A percentile compares a stretch with the other conserved stretches of the same genome.
These are phyloP conservation scores for Octodonta nipae DNA, from an alignment of 2,888 invertebrate species.

Conservation along the genomic window DNA sequence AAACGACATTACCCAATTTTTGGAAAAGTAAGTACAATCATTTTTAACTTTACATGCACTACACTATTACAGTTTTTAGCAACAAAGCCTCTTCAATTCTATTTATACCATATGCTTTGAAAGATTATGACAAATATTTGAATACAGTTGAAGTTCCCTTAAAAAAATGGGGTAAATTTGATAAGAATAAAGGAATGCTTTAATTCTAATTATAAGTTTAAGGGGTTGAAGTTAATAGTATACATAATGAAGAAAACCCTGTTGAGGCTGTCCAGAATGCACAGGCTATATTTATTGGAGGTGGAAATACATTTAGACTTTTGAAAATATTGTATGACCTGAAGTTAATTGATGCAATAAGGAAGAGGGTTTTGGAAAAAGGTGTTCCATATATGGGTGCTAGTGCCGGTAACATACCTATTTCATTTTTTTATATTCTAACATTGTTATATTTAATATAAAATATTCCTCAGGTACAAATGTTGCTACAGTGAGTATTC, in stretches of 20 bases:
- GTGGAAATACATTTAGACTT: conserved; percentile 68
- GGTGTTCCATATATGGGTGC: conserved; percentile 61
- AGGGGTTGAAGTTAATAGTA: conserved; percentile 48
- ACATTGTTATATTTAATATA: too few species aligned
- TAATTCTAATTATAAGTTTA: conserved; percentile 1
- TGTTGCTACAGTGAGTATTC: conserved; percentile 64
- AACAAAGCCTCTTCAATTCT: conserved; percentile 49
- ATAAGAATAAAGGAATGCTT: conserved; percentile 1
- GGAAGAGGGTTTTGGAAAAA: conserved; percentile 46
- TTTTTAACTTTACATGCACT: neutral
- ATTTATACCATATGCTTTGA: conserved; percentile 64
- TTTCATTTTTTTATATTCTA: too few species aligned
- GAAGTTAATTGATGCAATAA: conserved; percentile 49
- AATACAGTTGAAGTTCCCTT: conserved; percentile 45
- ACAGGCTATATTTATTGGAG: conserved; percentile 63
- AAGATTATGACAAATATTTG: conserved; percentile 52
- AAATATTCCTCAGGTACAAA: conserved; percentile 50
- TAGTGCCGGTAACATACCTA: conserved; percentile 56
- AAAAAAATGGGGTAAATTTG: conserved; percentile 45
- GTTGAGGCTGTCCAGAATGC: conserved; percentile 44
- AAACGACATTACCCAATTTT: conserved; percentile 46
- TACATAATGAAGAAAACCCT: conserved; percentile 51
- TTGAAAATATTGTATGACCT: conserved; percentile 57
- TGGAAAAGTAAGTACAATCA: conserved; percentile 45
- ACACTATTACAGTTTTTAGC: conserved; percentile 30